Conservation (phyloP, 2,113 vertebrate species). For the Baryphthengus martii region DNA sequence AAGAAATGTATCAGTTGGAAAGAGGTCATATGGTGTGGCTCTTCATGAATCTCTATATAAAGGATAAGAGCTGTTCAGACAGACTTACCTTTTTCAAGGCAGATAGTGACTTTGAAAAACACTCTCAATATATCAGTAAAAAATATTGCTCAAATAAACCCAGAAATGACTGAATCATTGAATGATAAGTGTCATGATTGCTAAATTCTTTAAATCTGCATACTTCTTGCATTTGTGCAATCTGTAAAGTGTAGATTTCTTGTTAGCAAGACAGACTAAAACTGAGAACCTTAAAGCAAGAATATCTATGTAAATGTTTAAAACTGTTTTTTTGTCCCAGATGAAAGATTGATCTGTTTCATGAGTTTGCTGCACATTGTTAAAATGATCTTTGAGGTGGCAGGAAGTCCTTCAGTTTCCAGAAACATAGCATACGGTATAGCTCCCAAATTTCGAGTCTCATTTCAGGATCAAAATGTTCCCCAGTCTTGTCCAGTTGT, state of each 20-base stretch:
- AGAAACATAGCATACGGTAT: not conserved
- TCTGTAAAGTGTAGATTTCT: not conserved
- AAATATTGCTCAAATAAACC: not conserved
- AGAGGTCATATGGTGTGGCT: not conserved
- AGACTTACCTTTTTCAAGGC: not conserved
- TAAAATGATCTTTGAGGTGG: not conserved
- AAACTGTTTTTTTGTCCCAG: not conserved
- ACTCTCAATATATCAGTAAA: not conserved
- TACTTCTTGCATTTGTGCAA: not conserved
- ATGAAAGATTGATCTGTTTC: not conserved
- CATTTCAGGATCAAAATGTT: not conserved
- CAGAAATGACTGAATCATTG: not conserved
- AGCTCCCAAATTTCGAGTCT: not conserved
- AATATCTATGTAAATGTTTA: not conserved
- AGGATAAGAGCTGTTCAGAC: not conserved
- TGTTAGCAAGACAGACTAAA: not conserved
- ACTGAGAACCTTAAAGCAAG: not conserved
- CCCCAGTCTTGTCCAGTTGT: not conserved
- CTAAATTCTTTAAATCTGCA: not conserved
- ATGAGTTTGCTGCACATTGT: not conserved
- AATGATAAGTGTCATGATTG: not conserved
- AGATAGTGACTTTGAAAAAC: not conserved
- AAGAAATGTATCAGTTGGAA: not conserved
- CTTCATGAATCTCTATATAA: not conserved
- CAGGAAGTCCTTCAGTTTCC: not conserved